Evolutionary conservation across 2,113 vertebrate species (phyloP), one percentile per base, ranked within the genome.

Genomic region (Coptodon bakossiorum): DNA sequence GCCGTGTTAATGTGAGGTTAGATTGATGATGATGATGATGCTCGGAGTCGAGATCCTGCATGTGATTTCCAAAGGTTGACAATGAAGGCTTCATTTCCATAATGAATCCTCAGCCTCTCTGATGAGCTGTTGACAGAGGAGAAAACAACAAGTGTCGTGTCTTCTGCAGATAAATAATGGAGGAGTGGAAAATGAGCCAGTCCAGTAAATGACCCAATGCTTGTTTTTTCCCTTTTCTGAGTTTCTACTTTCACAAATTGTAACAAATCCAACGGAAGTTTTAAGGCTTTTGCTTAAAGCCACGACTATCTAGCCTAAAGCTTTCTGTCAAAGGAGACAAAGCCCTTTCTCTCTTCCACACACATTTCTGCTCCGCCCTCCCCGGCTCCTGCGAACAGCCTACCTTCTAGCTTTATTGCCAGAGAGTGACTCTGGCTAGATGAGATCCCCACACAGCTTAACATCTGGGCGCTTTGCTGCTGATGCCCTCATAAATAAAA

Each of bases 401-500:
- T 81, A 88, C 91, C 92, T 92, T 84, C 85, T 36, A 89, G 92
- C 91, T 95, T 95, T 96, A 96, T 93, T 87, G 93, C 94, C 92
- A 93, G 83, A 91, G 86, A 88, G 86, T 59, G 85, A 95, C 93
- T 94, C 88, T 93, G 93, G 95, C 95, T 93, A 90, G 93, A 95
- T 94, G 94, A 96, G 93, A 95, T 95, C 95, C 94, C 86, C 93
- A 88, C 93, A 94, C 94, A 97, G 96, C 96, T 96, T 96, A 96
- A 96, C 93, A 96, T 96, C 94, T 97, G 97, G 95, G 92, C 92
- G 93, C 95, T 95, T 96, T 93, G 95, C 95, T 89, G 94, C 96
- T 12, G 83, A 94, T 94, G 94, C 94, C 93, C 95, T 97, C 96
- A 97, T 98, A 97, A 98, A 98, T 98, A 95, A 97, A 97, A 96